These are phyloP conservation scores for Patagioenas fasciata DNA, from an alignment of 2,113 vertebrate species.

Conservation along the genomic window DNA sequence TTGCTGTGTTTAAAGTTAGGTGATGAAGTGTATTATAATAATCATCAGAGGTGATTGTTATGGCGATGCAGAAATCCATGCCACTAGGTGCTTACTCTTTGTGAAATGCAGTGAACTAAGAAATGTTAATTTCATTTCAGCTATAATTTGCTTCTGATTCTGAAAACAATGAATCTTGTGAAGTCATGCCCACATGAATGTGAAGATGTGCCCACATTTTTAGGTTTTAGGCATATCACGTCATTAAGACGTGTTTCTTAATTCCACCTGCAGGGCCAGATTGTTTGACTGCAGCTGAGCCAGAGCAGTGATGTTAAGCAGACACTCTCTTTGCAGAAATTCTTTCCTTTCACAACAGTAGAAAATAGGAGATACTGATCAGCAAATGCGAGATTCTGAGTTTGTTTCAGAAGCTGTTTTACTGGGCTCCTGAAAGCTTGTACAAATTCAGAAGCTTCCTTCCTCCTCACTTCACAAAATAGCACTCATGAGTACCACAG, in stretches of 20 bases:
- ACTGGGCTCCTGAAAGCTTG: not conserved
- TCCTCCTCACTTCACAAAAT: not conserved
- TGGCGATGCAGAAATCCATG: not conserved
- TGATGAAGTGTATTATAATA: not conserved
- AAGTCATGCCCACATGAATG: not conserved
- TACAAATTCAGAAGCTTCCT: not conserved
- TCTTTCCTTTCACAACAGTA: not conserved
- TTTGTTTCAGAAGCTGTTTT: not conserved
- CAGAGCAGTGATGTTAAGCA: not conserved
- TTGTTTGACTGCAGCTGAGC: not conserved
- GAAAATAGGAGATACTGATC: not conserved
- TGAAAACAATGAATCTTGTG: not conserved
- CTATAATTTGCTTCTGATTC: slow-evolving; percentile 20
- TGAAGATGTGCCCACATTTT: not conserved
- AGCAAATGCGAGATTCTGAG: not conserved
- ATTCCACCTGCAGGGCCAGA: not conserved
- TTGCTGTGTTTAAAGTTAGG: not conserved
- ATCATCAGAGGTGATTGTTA: not conserved
- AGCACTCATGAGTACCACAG: not conserved
- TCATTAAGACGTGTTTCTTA: not conserved
- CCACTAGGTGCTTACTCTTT: not conserved
- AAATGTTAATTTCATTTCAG: slow-evolving; percentile 50
- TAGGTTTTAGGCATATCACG: not conserved
- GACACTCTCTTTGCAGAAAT: not conserved
- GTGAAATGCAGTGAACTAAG: slow-evolving; percentile 50